Evolutionary conservation across 2,113 vertebrate genomes (phyloP), one percentile per base, ranked within the genome.

Genomic region (Camelus bactrianus): DNA sequence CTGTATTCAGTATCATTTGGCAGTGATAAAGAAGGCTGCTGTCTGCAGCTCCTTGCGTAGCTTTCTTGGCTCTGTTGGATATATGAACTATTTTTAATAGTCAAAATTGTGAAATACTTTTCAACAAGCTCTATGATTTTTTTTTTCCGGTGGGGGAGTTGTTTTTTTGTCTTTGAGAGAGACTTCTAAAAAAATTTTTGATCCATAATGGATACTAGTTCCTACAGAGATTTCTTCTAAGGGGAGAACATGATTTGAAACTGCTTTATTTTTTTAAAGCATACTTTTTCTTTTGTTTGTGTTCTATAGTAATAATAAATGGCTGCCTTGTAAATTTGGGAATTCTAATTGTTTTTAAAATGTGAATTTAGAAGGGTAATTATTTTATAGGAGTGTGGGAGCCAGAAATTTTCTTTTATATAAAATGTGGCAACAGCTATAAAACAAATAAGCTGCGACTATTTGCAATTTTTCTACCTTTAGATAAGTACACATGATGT

Each of bases 1-100:
- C 73, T 94, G 58, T 94, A 20, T 97, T 95, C 83, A 83, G 46
- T 95, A 94, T 97, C 79, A 77, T 42, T 93, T 50, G 92, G 73
- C 90, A 92, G 0, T 96, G 79, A 90, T 87, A 76, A 84, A 85
- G 70, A 60, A 95, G 87, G 75, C 7, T 16, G 69, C 92, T 79
- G 2, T 89, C 42, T 42, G 9, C 73, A 42, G 24, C 67, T 92
- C 28, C 56, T 92, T 62, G 2, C 75, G 35, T 83, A 84, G 50
- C 15, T 75, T 84, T 87, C 11, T 13, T 50, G 38, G 26, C 30
- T 35, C 32, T 72, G 14, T 10, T 52, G 24, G 60, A 30, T 88
- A 13, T 84, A 20, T 64, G 28, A 28, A 28, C 15, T 81, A 35
- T 88, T 85, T 12, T 93, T 90, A 92, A 58, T 83, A 35, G 65